phyloP scores from a whole-genome alignment of 2,888 invertebrate species.

The Tryphoninae sp. region DNA sequence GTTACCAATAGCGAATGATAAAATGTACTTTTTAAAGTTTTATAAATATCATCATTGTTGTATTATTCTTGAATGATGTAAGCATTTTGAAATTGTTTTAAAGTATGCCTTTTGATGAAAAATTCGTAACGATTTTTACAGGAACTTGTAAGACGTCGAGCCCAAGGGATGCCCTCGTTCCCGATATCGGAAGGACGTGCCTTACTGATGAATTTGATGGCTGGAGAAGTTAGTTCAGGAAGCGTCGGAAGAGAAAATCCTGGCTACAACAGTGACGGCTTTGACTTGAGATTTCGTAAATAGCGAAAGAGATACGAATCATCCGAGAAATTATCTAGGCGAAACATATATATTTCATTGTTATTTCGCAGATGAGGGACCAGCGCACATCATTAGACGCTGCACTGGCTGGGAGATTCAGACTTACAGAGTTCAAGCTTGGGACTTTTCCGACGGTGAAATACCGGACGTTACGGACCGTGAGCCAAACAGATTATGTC shows the following conservation, averaged over 20 bases:
- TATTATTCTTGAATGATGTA: too few relatives aligned
- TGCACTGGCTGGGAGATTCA: constrained; percentile 73
- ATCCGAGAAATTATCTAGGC: neutral
- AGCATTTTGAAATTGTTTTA: too few relatives aligned
- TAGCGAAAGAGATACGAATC: neutral
- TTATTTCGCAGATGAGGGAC: constrained; percentile 64
- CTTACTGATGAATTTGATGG: neutral
- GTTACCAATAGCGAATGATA: too few relatives aligned
- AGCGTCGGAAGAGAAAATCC: constrained; percentile 69
- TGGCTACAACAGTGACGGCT: constrained; percentile 76
- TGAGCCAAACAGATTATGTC: constrained; percentile 78
- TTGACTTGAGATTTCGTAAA: constrained; percentile 71
- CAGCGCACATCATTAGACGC: constrained; percentile 69
- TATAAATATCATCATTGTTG: too few relatives aligned
- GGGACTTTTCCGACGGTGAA: constrained; percentile 89
- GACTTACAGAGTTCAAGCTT: constrained; percentile 91
- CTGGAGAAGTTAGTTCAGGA: constrained; percentile 60
- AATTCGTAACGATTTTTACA: neutral
- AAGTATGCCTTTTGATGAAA: too few relatives aligned
- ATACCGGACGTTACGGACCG: constrained; percentile 90
- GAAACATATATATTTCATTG: constrained; percentile 6
- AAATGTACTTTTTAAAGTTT: too few relatives aligned
- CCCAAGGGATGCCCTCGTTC: constrained; percentile 10
- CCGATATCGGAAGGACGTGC: too few relatives aligned
- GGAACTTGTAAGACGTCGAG: neutral